These are phyloP conservation scores for Melanotaenia pygmaea DNA, from an alignment of 2,797 vertebrate species.

Conservation along the genomic window DNA sequence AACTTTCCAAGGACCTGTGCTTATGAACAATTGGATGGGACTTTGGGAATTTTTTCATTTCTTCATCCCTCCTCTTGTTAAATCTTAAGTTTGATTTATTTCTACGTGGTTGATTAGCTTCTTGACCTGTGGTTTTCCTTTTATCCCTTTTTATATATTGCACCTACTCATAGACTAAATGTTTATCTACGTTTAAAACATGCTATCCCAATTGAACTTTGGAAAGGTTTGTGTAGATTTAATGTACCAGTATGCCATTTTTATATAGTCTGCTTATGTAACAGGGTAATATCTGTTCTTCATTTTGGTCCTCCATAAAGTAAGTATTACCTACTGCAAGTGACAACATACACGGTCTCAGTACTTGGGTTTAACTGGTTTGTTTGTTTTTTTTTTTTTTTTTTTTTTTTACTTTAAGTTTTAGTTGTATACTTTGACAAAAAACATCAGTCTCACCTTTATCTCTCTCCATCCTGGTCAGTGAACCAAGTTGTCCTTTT, in stretches of 20 bases:
- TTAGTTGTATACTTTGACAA: constrained; percentile 71
- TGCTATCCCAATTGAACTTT: constrained; percentile 40
- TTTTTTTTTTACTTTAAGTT: constrained; percentile 12
- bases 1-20: constrained; percentile 20
- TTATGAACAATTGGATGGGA: constrained; percentile 32
- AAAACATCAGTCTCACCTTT: constrained; percentile 47
- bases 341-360: constrained; percentile 15
- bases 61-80: constrained; percentile 32
- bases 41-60: constrained; percentile 31
- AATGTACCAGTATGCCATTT: constrained; percentile 19
- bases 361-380: constrained; percentile 24
- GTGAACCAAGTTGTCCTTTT: constrained; percentile 46
- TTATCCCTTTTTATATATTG: constrained; percentile 70
- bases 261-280: constrained; percentile 44
- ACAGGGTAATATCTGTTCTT: constrained; percentile 38
- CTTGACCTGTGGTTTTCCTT: constrained; percentile 57
- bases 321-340: constrained; percentile 17
- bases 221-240: constrained; percentile 52
- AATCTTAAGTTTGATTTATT: constrained; percentile 35
- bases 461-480: constrained; percentile 47
- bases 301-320: constrained; percentile 29
- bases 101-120: constrained; percentile 27
- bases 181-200: constrained; percentile 60
- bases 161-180: constrained; percentile 54
- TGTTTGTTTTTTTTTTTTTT: background rate